Base-by-base conservation (phyloP, 1,140 invertebrate species). In the Mycetomoellerius zeteki region DNA sequence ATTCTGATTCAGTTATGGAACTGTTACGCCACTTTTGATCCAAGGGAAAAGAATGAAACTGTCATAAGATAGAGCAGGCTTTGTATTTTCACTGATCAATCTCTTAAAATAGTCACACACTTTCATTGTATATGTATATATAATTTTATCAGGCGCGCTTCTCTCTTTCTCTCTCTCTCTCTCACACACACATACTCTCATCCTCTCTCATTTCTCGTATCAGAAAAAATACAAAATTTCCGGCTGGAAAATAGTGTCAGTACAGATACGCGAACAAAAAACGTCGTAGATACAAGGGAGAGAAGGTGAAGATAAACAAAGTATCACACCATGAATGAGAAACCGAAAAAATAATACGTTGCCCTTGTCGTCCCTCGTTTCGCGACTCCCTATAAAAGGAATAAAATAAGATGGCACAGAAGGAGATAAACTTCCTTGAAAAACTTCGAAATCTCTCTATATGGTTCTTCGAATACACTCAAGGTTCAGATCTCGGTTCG, bases 141-240 rank as follows among this genome's bases (percentile, higher is more conserved):
- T 64, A 30, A 30, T 56, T 82, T 47, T 58, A 86, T 67, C 73
- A 24, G 24, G 12, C 10, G 19, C 50, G 10, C 7, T 62, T 88
- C 60, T 75, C 1, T 72, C 47, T 65, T 33, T 85, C 21, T 52
- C 30, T 86, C 52, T 30, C 21, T 30, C 30, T 43, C 10, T 67
- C 43, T n/a, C 16, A 47, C 43, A 12, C 50, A 65, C 1, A n/a
- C 4, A 30, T 37, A 37, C 37, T 37, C 37, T 37, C 62, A 77
- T 30, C 3, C 1, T n/a, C 27, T 37, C 47, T 37, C 19, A 24
- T 50, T 2, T n/a, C 19, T 77, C 58, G 33, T 47, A 71, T 77
- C 85, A 62, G 73, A 88, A 91, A 89, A 88, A 91, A 90, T 89
- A 89, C 56, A 91, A 91, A 91, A 90, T 87, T 78, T 91, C 37